Evolutionary conservation across 2,888 invertebrate species (phyloP), one percentile per base, ranked within the genome.

Genomic region (Argynnis bischoffii): DNA sequence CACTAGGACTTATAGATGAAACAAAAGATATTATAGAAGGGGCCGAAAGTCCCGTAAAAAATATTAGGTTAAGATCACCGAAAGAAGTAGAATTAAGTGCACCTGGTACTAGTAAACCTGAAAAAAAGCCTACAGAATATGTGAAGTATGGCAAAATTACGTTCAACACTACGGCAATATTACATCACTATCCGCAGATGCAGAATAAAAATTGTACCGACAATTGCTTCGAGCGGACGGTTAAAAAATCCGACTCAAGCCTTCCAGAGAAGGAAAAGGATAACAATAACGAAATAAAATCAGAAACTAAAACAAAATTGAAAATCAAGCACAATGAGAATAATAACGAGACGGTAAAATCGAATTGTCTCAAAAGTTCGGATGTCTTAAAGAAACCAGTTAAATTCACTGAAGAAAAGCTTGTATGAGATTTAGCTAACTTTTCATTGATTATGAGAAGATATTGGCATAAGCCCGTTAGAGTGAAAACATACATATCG

Each of bases 141-240:
- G 85, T 92, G 21, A 92, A 91, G 70, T 90, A 91, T 69, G 89
- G 88, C 67, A 92, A 88, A 82, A 92, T 92, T 71, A 91, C 91
- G 46, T 91, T 92, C 76, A 89, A 87, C 71, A 92, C 92, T 15
- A 91, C 90, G 56, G 92, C 92, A 3, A 89, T 92, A 74, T 75
- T 92, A 68, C 92, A 92, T 77, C 91, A 92, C 72, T 92, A 92
- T 72, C 92, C 92, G 56, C 92, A 92, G 75, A 81, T 87, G 74
- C 76, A 82, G 55, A 79, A 79, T 64, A 84, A 86, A 57, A 84
- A 81, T 64, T 72, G 76, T 53, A 60, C 70, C 15, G 74, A 72
- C 11, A 75, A 71, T 31, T 66, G 67, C 15, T 63, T 51, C 35
- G 46, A 60, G 56, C 67, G 75, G 46, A 54, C 65, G 1, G 77